Evolutionary conservation across 2,888 invertebrate species (phyloP).

Genomic region (Mylabris sibirica): DNA sequence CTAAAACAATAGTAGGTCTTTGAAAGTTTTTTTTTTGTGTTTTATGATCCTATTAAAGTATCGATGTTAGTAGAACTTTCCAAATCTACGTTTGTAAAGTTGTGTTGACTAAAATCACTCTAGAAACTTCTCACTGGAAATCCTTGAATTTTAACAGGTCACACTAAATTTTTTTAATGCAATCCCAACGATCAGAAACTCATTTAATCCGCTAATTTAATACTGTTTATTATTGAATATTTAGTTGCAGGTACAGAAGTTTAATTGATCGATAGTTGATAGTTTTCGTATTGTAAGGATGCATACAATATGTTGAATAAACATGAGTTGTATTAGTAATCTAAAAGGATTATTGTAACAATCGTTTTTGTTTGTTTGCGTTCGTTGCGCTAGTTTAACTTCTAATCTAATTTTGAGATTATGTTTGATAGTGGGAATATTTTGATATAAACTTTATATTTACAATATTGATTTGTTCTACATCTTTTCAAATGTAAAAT

Average conservation of each 20-base stretch:
- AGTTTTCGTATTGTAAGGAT: not conserved
- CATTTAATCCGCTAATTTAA: not conserved
- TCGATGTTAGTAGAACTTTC: not conserved
- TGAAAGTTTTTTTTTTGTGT: too few relatives aligned
- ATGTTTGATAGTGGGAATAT: not conserved
- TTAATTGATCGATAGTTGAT: not conserved
- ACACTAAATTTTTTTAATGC: not conserved
- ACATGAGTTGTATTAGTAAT: not conserved
- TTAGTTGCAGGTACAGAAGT: not conserved
- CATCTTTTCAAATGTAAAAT: too few relatives aligned
- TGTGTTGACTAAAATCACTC: not conserved
- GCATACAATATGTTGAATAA: slow-evolving; percentile 1
- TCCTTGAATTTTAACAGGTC: not conserved
- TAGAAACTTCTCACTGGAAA: not conserved
- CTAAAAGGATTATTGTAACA: not conserved
- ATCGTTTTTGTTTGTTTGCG: not conserved
- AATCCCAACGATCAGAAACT: not conserved
- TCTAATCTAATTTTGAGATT: not conserved
- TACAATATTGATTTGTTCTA: too few relatives aligned
- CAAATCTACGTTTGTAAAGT: not conserved
- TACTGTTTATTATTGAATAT: not conserved
- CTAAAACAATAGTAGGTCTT: too few relatives aligned
- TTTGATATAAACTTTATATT: too few relatives aligned
- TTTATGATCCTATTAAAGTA: not conserved
- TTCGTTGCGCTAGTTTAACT: not conserved